A percentile compares a stretch with the other conserved stretches of the same genome.
phyloP scores from a whole-genome alignment of 2,797 vertebrate species.

The Fistularia tabacaria region DNA sequence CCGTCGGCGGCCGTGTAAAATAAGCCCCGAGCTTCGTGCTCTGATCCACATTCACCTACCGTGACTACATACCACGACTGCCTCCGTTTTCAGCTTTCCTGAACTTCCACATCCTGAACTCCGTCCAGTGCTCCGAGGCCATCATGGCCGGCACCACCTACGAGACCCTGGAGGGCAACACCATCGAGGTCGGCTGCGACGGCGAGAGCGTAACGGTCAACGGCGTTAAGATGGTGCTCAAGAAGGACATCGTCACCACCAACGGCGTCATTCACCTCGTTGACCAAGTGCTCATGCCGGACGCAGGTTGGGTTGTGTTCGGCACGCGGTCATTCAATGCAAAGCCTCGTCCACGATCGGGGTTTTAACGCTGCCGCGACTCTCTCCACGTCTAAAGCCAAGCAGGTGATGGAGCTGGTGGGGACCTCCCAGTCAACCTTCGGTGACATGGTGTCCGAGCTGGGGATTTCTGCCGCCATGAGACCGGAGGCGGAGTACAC shows the following conservation, averaged over 20 bases:
- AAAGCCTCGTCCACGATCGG: neutral
- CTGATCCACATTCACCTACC: too few species aligned
- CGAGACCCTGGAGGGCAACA: constrained; percentile 90
- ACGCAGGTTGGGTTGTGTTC: constrained; percentile 85
- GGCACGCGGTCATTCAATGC: too few species aligned
- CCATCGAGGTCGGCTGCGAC: constrained; percentile 90
- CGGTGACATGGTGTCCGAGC: constrained; percentile 84
- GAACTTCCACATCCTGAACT: constrained; percentile 90
- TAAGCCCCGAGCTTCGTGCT: too few species aligned
- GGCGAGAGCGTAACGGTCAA: constrained; percentile 93
- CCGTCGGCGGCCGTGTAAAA: constrained; percentile 24
- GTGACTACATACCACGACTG: neutral
- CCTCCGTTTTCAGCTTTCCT: constrained; percentile 79
- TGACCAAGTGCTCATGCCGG: constrained; percentile 89
- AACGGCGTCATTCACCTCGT: constrained; percentile 97
- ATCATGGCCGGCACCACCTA: constrained; percentile 85
- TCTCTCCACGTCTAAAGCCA: constrained; percentile 77
- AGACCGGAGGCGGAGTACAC: constrained; percentile 84
- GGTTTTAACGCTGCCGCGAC: constrained; percentile 18
- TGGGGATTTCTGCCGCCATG: constrained; percentile 83
- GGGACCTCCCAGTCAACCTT: constrained; percentile 85
- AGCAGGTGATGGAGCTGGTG: constrained; percentile 89
- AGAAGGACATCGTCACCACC: constrained; percentile 92
- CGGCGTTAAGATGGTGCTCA: constrained; percentile 90
- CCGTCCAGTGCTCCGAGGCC: constrained; percentile 93